Evolutionary conservation across 2,888 invertebrate genomes (phyloP), one percentile per base, ranked within the genome.

Genomic region (Trichogramma dendrolimi): DNA sequence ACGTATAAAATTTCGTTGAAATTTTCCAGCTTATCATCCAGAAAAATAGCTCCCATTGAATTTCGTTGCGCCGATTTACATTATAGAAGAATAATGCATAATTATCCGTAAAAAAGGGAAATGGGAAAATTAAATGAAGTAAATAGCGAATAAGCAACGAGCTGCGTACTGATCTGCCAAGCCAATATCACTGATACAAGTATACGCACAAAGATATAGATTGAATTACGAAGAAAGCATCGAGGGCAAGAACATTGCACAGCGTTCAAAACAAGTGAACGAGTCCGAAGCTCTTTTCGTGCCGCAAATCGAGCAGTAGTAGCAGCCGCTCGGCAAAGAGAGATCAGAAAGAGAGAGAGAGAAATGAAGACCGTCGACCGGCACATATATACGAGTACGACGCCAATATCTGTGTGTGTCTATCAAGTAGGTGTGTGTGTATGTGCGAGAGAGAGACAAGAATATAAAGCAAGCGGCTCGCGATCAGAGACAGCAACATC

Each of bases 121-220:
- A 50, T 27, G 39, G 50, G 39, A 8, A 5, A 39, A 50, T 27
- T 38, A 39, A 50, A 39, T 38, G n/a, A 40, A 41, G 38, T 8
- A 57, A 44, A 58, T 49, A 58, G 58, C 11, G 47, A 61, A 43
- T 39, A 41, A 11, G 51, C 53, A 54, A 57, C 46, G 53, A 54
- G 58, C 46, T 60, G n/a, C 51, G 58, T 58, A 58, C 48, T 11
- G 47, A 27, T 27, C 27, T 48, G 6, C 8, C 3, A 39, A 2
- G 39, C 8, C 40, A 46, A 27, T 39, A 55, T 27, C 27, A 27
- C 27, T 27, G 27, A 27, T 27, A 27, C 27, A 27, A 27, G 27
- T 27, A 27, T 27, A 27, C 27, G 27, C 27, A 27, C 27, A 27
- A 27, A 27, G 27, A 27, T 27, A 27, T 27, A 27, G 27, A 27